These are phyloP conservation scores for Cephonodes hylas DNA, from an alignment of 2,888 invertebrate genomes.

Conservation along the genomic window DNA sequence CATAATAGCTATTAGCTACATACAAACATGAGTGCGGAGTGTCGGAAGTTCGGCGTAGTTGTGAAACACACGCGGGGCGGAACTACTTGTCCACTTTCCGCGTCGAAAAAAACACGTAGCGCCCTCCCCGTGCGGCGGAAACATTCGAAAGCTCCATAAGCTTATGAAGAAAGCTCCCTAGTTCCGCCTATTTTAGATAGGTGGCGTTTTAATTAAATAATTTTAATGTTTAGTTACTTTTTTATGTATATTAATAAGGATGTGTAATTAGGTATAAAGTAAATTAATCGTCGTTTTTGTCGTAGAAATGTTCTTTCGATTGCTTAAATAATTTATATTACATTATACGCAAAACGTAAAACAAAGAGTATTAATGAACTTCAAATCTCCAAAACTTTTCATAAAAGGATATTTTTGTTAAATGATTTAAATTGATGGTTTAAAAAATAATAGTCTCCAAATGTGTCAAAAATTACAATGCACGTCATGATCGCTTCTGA, in stretches of 20 bases:
- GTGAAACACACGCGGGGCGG: neutral
- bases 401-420: too few species aligned
- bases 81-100: neutral
- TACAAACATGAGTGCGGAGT: neutral
- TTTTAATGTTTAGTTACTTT: neutral
- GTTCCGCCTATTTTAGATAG: constrained; percentile 46
- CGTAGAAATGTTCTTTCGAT: too few species aligned
- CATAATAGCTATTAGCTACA: neutral
- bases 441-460: too few species aligned
- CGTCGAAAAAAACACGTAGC: constrained; percentile 34
- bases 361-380: too few species aligned
- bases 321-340: too few species aligned
- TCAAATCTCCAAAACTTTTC: too few species aligned
- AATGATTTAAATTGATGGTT: too few species aligned
- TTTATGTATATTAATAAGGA: neutral
- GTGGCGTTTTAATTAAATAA: constrained; percentile 43
- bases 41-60: neutral
- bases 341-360: too few species aligned
- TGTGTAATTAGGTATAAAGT: neutral
- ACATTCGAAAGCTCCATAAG: constrained; percentile 43
- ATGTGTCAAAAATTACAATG: too few species aligned
- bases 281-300: too few species aligned
- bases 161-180: constrained; percentile 43
- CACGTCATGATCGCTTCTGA: too few species aligned
- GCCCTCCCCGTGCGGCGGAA: constrained; percentile 48